These are phyloP conservation scores for Sitodiplosis mosellana DNA, from an alignment of 1,140 invertebrate genomes.

Conservation along the genomic window DNA sequence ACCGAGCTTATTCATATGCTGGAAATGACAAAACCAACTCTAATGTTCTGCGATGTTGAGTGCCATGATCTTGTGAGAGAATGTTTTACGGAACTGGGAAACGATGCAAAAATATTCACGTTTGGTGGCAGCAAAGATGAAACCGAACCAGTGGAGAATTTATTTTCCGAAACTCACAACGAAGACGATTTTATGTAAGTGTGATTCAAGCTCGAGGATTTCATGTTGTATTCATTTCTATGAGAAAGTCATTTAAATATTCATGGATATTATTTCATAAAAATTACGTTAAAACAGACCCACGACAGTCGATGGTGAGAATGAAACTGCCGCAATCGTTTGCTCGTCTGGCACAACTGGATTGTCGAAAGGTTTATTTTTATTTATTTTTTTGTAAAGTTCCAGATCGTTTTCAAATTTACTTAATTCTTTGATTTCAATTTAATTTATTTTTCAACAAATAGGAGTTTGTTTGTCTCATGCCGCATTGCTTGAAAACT, in stretches of 20 bases:
- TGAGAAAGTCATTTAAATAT: not conserved
- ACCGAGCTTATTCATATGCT: conserved; percentile 8
- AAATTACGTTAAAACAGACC: conserved; percentile 7
- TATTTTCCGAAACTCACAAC: conserved; percentile 15
- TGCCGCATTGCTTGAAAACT: too few relatives aligned
- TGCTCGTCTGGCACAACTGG: conserved; percentile 58
- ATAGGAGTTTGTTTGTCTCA: too few relatives aligned
- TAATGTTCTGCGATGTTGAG: conserved; percentile 20
- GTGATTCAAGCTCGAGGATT: too few relatives aligned
- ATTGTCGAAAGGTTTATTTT: conserved; percentile 57
- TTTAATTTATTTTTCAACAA: too few relatives aligned
- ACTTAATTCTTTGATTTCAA: too few relatives aligned
- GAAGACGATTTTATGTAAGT: conserved; percentile 18
- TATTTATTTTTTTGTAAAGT: too few relatives aligned
- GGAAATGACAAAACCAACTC: conserved; percentile 15
- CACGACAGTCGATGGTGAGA: conserved; percentile 11
- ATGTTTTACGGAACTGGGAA: conserved; percentile 11
- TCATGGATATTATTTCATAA: too few relatives aligned
- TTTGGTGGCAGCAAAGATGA: conserved; percentile 11
- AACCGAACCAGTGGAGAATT: conserved; percentile 15
- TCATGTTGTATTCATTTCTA: too few relatives aligned
- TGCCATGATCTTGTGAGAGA: conserved; percentile 12
- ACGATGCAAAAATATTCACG: conserved; percentile 16
- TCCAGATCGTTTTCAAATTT: too few relatives aligned
- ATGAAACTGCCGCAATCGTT: conserved; percentile 23